Evolutionary conservation across 2,113 vertebrate genomes (phyloP).

Genomic region (Donacobius atricapilla): DNA sequence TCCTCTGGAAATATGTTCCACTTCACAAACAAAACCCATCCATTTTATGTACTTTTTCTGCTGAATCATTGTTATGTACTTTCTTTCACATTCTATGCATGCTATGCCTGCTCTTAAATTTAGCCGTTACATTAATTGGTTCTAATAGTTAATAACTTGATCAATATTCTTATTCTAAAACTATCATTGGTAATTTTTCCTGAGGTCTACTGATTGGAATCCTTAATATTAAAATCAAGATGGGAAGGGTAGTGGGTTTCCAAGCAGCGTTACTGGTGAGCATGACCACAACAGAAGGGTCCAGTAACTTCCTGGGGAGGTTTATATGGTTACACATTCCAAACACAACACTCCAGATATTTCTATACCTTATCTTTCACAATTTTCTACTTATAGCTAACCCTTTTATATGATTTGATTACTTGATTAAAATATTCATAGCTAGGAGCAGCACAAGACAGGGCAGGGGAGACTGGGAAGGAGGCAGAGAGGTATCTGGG

Average conservation of each 20-base stretch:
- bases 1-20: too few species aligned
- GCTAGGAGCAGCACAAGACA: not conserved
- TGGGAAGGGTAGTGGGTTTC: not conserved
- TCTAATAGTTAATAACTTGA: too few species aligned
- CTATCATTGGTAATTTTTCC: too few species aligned
- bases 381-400: not conserved
- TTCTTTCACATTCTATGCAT: too few species aligned
- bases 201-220: too few species aligned
- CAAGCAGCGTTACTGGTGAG: not conserved
- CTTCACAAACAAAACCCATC: too few species aligned
- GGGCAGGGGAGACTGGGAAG: not conserved
- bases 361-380: not conserved
- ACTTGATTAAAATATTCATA: not conserved
- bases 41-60: too few species aligned
- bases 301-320: not conserved
- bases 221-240: too few species aligned
- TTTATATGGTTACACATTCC: not conserved
- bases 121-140: too few species aligned
- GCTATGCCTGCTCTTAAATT: too few species aligned
- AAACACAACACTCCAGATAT: not conserved
- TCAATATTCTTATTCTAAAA: too few species aligned
- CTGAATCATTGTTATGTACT: too few species aligned
- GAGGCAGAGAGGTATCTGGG: not conserved
- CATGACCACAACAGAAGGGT: not conserved
- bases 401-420: not conserved